Conservation (phyloP, 2,797 vertebrate species). For the Sebastes diploproa region DNA sequence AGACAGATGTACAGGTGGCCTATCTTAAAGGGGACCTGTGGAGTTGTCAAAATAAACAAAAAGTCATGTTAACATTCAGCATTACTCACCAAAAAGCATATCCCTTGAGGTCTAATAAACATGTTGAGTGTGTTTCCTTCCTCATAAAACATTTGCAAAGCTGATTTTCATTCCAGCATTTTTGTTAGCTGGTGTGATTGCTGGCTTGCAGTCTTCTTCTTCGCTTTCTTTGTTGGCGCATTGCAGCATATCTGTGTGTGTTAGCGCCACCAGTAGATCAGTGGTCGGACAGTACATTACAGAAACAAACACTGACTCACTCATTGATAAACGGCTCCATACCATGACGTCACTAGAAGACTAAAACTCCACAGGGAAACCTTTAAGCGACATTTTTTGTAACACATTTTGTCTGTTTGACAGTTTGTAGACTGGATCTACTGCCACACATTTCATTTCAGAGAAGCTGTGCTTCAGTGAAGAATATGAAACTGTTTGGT, state of each 20-base stretch:
- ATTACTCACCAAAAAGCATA: not conserved
- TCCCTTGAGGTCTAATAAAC: not conserved
- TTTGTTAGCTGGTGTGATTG: too few species aligned
- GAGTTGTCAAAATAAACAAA: not conserved
- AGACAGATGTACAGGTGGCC: not conserved
- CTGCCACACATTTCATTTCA: slow-evolving; percentile 24
- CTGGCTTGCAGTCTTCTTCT: not conserved
- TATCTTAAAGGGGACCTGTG: not conserved
- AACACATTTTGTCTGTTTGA: not conserved
- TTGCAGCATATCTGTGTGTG: not conserved
- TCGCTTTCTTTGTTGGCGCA: not conserved
- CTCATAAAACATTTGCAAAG: not conserved
- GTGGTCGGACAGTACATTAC: not conserved
- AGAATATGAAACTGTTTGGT: slow-evolving; percentile 33
- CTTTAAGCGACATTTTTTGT: not conserved
- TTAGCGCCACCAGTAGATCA: not conserved
- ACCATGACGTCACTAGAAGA: not conserved
- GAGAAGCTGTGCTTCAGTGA: slow-evolving; percentile 50
- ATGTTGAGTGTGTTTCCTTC: not conserved
- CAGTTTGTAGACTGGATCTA: slow-evolving; percentile 35
- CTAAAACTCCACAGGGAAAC: not conserved
- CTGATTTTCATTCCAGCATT: not conserved
- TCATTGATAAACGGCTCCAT: not conserved
- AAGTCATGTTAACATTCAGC: not conserved
- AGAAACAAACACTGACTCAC: not conserved